A percentile compares a stretch with the other conserved stretches of the same genome.
Conservation (phyloP, 2,797 vertebrate species). For the Crocodylus rhombifer region DNA sequence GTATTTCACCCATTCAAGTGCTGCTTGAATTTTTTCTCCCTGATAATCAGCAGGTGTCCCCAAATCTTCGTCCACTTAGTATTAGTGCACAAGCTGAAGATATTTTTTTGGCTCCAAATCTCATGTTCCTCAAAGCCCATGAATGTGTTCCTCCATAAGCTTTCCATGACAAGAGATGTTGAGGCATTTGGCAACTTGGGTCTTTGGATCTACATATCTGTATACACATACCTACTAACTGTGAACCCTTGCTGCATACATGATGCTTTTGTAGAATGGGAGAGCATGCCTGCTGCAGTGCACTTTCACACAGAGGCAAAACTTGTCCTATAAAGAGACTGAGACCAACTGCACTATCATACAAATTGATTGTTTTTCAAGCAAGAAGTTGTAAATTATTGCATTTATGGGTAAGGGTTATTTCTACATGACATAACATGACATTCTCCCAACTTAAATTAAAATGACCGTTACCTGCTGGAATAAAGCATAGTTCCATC, state of each 20-base stretch:
- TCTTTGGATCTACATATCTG: background rate
- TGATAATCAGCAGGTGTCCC: background rate
- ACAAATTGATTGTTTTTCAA: background rate
- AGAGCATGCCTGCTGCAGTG: background rate
- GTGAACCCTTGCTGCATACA: background rate
- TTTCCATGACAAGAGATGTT: background rate
- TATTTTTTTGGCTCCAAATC: background rate
- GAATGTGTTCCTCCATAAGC: background rate
- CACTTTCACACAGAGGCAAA: background rate
- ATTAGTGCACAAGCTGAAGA: background rate
- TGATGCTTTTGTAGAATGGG: background rate
- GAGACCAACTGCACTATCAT: background rate
- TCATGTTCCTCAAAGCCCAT: background rate
- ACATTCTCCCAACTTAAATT: background rate
- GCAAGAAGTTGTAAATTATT: background rate
- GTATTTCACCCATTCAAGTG: background rate
- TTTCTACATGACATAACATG: background rate
- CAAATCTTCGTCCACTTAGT: background rate
- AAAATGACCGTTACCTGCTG: slow-evolving; percentile 79
- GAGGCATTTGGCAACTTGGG: background rate
- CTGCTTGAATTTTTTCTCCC: background rate
- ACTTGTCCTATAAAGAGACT: background rate
- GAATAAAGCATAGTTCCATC: slow-evolving; percentile 78
- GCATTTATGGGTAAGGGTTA: background rate
- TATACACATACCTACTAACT: background rate